Conservation (phyloP, 30 jellyfish, hydroid and myxozoan species). For the Haliclystus octoradiatus region DNA sequence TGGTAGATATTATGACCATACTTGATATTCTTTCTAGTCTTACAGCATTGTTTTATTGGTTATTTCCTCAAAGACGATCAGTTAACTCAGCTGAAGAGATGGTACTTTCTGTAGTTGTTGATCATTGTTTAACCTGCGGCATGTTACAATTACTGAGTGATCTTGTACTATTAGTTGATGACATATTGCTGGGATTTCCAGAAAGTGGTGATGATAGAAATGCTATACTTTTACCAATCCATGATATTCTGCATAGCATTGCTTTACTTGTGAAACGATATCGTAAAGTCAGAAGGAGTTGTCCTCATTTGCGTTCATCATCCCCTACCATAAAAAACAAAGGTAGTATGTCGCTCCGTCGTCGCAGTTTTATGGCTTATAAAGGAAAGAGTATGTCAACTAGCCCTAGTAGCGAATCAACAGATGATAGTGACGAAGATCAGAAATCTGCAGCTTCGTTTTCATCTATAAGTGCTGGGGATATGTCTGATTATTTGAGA, state of each 20-base stretch:
- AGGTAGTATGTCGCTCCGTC: conserved; percentile 13
- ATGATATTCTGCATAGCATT: background rate
- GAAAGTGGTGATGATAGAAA: background rate
- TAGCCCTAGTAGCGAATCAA: conserved; percentile 31
- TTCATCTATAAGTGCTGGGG: conserved; percentile 27
- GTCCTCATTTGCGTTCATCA: background rate
- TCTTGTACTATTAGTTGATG: background rate
- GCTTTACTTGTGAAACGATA: conserved; percentile 8
- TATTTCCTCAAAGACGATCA: background rate
- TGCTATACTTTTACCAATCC: background rate
- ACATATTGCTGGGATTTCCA: background rate
- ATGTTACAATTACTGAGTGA: background rate
- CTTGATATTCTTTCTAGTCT: background rate
- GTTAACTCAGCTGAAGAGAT: background rate
- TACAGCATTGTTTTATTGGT: background rate
- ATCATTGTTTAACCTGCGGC: background rate
- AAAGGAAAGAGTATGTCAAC: conserved; percentile 13
- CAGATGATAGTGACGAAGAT: conserved; percentile 25
- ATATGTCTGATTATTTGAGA: conserved; percentile 51
- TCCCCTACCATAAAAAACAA: conserved; percentile 1
- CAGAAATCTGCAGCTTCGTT: conserved; percentile 6
- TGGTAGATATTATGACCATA: background rate
- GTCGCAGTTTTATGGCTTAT: conserved; percentile 7
- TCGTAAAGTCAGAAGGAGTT: background rate
- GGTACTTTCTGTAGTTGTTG: background rate